Evolutionary conservation across 2,113 vertebrate genomes (phyloP).

Genomic region (Butastur rufipennis): DNA sequence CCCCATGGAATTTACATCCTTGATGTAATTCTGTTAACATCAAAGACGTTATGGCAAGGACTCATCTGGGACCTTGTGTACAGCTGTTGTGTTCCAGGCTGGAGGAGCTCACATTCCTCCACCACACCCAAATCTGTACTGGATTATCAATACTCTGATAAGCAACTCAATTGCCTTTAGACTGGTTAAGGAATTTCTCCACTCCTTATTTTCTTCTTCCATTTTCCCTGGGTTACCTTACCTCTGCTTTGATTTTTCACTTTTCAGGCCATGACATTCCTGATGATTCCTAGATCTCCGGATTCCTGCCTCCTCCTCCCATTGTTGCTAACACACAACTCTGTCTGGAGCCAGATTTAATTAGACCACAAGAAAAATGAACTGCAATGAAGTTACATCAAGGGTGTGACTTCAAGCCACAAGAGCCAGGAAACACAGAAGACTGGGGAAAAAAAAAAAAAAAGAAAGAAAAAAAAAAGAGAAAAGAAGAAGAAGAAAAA

Average conservation of each 20-base stretch:
- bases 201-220: neutral
- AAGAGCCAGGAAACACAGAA: slow-evolving; percentile 41
- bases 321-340: slow-evolving; percentile 11
- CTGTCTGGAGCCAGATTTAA: slow-evolving; percentile 58
- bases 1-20: neutral
- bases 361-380: slow-evolving; percentile 62
- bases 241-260: neutral
- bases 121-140: neutral
- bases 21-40: neutral
- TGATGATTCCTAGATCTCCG: slow-evolving; percentile 21
- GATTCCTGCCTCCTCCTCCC: slow-evolving; percentile 3
- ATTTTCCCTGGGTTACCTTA: neutral
- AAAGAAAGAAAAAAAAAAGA: neutral
- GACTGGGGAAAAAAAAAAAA: accelerated
- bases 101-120: neutral
- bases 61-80: neutral
- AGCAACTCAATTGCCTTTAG: neutral
- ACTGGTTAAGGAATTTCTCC: neutral
- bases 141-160: slow-evolving; percentile 30
- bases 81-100: neutral
- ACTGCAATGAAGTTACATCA: slow-evolving; percentile 41
- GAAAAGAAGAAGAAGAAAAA: neutral
- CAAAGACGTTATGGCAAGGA: neutral
- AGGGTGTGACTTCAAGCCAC: slow-evolving; percentile 31
- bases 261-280: neutral